Conservation (phyloP, 2,888 invertebrate species). For the Cantharis nigra region DNA sequence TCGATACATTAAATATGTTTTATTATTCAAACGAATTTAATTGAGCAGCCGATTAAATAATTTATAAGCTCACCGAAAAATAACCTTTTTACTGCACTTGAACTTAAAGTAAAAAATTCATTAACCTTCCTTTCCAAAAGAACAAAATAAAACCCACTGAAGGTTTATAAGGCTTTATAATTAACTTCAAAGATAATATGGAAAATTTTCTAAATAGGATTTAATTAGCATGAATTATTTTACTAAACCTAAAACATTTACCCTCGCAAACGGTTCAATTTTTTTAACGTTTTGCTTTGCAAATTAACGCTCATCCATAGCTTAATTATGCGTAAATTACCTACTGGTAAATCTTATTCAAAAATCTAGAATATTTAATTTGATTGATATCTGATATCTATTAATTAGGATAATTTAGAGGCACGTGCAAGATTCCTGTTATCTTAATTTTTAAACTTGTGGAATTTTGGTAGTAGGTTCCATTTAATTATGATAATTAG, state of each 20-base stretch:
- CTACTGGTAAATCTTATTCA: neutral
- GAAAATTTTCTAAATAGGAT: neutral
- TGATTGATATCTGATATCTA: neutral
- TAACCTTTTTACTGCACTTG: neutral
- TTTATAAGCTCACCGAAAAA: neutral
- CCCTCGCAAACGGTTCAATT: neutral
- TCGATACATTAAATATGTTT: neutral
- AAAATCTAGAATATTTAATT: neutral
- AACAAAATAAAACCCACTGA: neutral
- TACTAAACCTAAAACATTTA: neutral
- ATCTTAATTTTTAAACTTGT: slow-evolving; percentile 2
- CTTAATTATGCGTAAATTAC: neutral
- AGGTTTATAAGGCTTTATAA: neutral
- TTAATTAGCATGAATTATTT: neutral
- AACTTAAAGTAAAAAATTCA: neutral
- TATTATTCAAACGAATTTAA: neutral
- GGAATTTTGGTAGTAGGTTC: slow-evolving; percentile 1
- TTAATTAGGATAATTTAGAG: neutral
- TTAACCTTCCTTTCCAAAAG: neutral
- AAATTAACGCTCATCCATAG: neutral
- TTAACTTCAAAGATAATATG: neutral
- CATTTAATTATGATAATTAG: slow-evolving; percentile 1
- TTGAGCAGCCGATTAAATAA: neutral
- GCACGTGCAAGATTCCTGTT: slow-evolving; percentile 2
- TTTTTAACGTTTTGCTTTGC: neutral